These are phyloP conservation scores for Steromphala cineraria DNA, from an alignment of 2,888 invertebrate genomes.

Conservation along the genomic window DNA sequence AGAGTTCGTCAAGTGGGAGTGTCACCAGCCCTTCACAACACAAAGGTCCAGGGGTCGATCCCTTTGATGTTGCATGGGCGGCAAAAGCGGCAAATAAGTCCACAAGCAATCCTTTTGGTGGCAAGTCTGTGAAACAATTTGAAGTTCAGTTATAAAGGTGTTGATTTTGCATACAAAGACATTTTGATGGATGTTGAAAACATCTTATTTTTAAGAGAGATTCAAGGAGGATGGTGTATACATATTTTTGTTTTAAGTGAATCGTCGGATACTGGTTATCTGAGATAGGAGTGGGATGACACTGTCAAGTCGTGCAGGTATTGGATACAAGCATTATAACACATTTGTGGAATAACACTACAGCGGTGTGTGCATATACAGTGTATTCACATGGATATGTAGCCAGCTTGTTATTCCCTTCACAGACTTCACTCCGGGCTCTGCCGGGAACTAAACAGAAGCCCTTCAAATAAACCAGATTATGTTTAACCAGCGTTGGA, in stretches of 20 bases:
- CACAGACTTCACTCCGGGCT: too few relatives aligned
- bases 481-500: too few relatives aligned
- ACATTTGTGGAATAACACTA: not conserved
- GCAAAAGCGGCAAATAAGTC: constrained; percentile 79
- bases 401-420: not conserved
- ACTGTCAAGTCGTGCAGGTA: not conserved
- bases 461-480: too few relatives aligned
- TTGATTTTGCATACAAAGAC: not conserved
- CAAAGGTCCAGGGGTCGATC: constrained; percentile 78
- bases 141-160: constrained; percentile 44
- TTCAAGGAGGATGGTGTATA: not conserved
- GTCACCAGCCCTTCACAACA: constrained; percentile 42
- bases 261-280: not conserved
- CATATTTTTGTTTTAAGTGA: not conserved
- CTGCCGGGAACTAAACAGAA: too few relatives aligned
- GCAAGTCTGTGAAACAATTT: constrained; percentile 49
- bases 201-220: not conserved
- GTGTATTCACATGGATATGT: not conserved
- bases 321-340: not conserved
- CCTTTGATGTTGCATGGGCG: constrained; percentile 91
- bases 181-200: not conserved
- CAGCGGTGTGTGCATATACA: not conserved
- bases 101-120: constrained; percentile 30
- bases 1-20: not conserved
- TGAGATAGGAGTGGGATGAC: not conserved